Conservation (phyloP, 1,140 invertebrate genomes). For the Drosophila ogumai region DNA sequence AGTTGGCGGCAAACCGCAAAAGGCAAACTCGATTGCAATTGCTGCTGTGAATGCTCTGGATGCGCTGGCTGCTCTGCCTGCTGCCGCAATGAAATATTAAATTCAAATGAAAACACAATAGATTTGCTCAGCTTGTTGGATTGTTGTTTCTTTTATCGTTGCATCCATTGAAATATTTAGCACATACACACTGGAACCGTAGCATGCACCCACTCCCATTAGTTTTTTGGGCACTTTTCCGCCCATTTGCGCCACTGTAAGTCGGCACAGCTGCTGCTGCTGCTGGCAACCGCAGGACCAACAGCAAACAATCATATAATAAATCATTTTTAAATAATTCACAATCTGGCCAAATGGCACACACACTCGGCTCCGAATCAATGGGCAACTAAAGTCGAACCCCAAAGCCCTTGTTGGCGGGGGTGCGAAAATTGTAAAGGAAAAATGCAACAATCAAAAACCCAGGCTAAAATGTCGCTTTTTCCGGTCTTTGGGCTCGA, state of each 20-base stretch:
- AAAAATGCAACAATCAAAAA: slow-evolving; percentile 17
- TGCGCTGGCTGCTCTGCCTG: slow-evolving; percentile 20
- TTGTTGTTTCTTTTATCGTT: slow-evolving; percentile 45
- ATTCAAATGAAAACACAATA: slow-evolving; percentile 80
- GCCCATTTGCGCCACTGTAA: slow-evolving; percentile 19
- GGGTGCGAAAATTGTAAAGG: slow-evolving; percentile 10
- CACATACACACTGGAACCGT: slow-evolving; percentile 14
- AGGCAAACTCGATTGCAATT: slow-evolving; percentile 72
- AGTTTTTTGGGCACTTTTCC: slow-evolving; percentile 1
- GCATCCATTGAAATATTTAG: slow-evolving; percentile 47
- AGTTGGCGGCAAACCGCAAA: slow-evolving; percentile 72
- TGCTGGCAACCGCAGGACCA: slow-evolving; percentile 67
- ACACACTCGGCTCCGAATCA: slow-evolving; percentile 16
- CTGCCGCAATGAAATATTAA: slow-evolving; percentile 73
- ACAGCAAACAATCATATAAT: slow-evolving; percentile 78
- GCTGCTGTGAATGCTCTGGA: slow-evolving; percentile 40
- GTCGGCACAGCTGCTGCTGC: slow-evolving; percentile 46
- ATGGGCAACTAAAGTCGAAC: slow-evolving; percentile 37
- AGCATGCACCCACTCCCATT: too few relatives aligned
- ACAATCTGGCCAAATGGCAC: slow-evolving; percentile 60
- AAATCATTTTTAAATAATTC: slow-evolving; percentile 82
- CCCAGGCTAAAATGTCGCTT: slow-evolving; percentile 21
- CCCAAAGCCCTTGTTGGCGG: slow-evolving; percentile 5
- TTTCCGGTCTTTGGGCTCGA: slow-evolving; percentile 43
- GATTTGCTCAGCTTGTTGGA: slow-evolving; percentile 50